A percentile compares a stretch with the other conserved stretches of the same genome.
Conservation (phyloP, 2,797 vertebrate species). For the Microctenopoma lineatum region DNA sequence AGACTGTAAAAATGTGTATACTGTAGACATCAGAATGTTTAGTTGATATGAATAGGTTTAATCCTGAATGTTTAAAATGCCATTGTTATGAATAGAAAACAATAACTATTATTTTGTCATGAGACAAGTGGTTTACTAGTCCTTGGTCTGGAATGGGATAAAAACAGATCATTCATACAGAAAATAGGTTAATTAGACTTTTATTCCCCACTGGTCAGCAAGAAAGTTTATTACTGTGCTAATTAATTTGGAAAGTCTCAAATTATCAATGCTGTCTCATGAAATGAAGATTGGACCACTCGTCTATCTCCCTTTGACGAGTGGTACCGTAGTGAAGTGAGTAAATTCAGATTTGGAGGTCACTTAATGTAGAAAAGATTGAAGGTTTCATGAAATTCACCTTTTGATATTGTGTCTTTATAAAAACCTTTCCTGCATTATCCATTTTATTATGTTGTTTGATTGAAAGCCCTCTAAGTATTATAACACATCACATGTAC, state of each 20-base stretch:
- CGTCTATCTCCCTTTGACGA: slow-evolving; percentile 11
- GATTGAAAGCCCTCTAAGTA: slow-evolving; percentile 3
- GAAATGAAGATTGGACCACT: slow-evolving; percentile 44
- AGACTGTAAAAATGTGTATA: slow-evolving; percentile 2
- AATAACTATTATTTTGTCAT: not conserved
- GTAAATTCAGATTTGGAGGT: slow-evolving; percentile 14
- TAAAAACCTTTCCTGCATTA: not conserved
- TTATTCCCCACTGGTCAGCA: slow-evolving; percentile 83
- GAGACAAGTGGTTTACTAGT: slow-evolving; percentile 28
- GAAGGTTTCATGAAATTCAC: not conserved
- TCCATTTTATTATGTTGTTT: not conserved
- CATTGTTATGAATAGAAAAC: not conserved
- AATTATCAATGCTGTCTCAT: slow-evolving; percentile 72
- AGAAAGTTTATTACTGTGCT: slow-evolving; percentile 76
- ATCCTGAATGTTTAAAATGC: not conserved
- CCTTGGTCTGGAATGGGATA: slow-evolving; percentile 68
- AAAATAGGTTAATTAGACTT: slow-evolving; percentile 83
- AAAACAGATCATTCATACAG: slow-evolving; percentile 77
- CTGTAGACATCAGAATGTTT: slow-evolving; percentile 4
- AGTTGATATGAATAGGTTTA: not conserved
- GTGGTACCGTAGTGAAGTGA: not conserved
- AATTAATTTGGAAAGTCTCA: slow-evolving; percentile 80
- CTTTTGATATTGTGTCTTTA: slow-evolving; percentile 5
- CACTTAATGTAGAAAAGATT: not conserved
- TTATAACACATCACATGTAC: not conserved